Percentiles rank a stretch among this genome's conserved stretches.
These are phyloP conservation scores for Pteropus rufus DNA, from an alignment of 2,797 vertebrate genomes.

Conservation along the genomic window DNA sequence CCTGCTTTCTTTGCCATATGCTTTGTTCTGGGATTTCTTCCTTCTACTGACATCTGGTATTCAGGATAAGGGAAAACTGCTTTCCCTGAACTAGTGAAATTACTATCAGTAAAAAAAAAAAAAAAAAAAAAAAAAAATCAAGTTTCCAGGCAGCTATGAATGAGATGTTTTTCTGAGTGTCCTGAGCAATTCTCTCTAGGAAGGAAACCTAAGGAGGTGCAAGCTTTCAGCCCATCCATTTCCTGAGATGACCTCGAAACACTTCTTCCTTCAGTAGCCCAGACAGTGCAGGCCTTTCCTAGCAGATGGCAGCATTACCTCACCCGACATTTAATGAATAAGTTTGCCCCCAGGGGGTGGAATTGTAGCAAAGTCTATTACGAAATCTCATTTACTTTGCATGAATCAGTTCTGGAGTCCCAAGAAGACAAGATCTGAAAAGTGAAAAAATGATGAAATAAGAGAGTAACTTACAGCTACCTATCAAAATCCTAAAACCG, in stretches of 20 bases:
- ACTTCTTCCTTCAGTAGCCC: neutral
- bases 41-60: constrained; percentile 44
- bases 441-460: neutral
- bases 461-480: neutral
- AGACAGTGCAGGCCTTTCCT: neutral
- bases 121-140: neutral
- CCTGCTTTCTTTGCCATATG: constrained; percentile 24
- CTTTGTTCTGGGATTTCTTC: constrained; percentile 39
- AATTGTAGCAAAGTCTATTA: constrained; percentile 56
- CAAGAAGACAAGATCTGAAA: constrained; percentile 58
- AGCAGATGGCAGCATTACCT: constrained; percentile 42
- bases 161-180: neutral
- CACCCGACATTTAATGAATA: neutral
- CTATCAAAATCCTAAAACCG: neutral
- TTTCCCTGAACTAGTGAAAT: constrained; percentile 27
- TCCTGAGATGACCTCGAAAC: neutral
- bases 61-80: neutral
- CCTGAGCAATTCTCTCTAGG: neutral
- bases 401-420: constrained; percentile 36
- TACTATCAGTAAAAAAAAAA: neutral
- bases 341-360: neutral
- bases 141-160: neutral
- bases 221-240: neutral
- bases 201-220: neutral
- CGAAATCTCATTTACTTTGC: constrained; percentile 40